Evolutionary conservation across 1,140 invertebrate species (phyloP).

Genomic region (Bathynomus jamesi): DNA sequence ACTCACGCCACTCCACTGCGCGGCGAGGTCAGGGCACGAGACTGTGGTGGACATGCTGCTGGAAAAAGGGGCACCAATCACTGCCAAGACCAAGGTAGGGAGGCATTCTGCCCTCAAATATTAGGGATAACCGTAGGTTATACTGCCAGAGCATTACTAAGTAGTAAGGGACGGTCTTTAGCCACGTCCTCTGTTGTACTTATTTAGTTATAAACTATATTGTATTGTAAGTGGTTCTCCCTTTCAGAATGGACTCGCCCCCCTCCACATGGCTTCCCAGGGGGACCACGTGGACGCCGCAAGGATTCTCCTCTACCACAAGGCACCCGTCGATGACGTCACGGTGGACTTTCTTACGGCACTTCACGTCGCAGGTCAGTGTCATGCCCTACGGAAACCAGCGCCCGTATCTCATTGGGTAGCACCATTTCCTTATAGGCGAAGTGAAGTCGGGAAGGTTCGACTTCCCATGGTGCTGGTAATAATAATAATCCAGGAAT

Average conservation of each 20-base stretch:
- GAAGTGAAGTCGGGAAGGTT: no score
- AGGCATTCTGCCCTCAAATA: neutral
- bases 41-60: constrained; percentile 90
- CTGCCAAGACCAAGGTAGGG: constrained; percentile 91
- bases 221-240: no score
- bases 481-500: no score
- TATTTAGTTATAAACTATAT: no score
- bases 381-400: no score
- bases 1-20: constrained; percentile 80
- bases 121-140: neutral
- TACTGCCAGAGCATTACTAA: no score
- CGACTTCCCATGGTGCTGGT: no score
- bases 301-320: constrained; percentile 87
- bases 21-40: constrained; percentile 92
- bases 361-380: constrained; percentile 92
- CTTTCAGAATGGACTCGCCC: constrained; percentile 84
- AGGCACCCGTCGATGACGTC: constrained; percentile 96
- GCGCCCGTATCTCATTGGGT: no score
- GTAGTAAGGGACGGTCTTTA: no score
- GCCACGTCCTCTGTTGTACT: no score
- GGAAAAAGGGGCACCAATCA: constrained; percentile 88
- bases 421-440: no score
- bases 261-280: constrained; percentile 88
- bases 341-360: constrained; percentile 98
- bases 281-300: constrained; percentile 97